Conservation (phyloP, 2,888 invertebrate genomes). For the Lycaena phlaeas region DNA sequence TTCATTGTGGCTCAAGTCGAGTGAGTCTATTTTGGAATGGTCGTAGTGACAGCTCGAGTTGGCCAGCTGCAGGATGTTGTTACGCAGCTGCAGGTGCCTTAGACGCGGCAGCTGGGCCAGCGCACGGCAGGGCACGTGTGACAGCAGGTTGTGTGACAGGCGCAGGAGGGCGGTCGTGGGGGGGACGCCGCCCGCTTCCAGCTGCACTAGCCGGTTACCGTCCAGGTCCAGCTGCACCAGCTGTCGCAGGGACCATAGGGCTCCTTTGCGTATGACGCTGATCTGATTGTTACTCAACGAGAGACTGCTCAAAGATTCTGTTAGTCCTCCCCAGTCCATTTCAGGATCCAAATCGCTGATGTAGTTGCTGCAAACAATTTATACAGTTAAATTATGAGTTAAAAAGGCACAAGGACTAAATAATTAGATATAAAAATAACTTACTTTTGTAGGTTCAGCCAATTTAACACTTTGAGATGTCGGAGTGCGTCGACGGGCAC, state of each 20-base stretch:
- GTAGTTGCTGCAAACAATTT: constrained; percentile 75
- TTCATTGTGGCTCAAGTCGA: constrained; percentile 86
- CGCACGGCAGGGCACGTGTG: constrained; percentile 70
- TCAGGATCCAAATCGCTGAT: constrained; percentile 49
- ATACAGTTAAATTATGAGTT: no score
- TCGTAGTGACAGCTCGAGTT: constrained; percentile 37
- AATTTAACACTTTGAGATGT: constrained; percentile 77
- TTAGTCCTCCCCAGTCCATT: constrained; percentile 80
- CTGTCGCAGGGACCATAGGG: constrained; percentile 75
- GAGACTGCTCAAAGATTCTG: constrained; percentile 79
- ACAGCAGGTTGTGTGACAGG: constrained; percentile 77
- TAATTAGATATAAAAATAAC: constrained; percentile 21
- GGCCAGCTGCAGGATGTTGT: constrained; percentile 34
- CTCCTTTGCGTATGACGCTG: constrained; percentile 46
- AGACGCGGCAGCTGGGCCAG: constrained; percentile 71
- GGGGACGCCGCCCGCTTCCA: constrained; percentile 74
- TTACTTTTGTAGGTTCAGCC: constrained; percentile 85
- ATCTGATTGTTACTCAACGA: constrained; percentile 86
- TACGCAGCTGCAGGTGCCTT: constrained; percentile 76
- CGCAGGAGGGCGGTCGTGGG: constrained; percentile 75
- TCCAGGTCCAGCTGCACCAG: constrained; percentile 76
- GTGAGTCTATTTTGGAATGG: constrained; percentile 77
- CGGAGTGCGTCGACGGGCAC: constrained; percentile 78
- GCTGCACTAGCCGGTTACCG: constrained; percentile 75
- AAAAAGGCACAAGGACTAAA: neutral